These are phyloP conservation scores for Sebastiscus albofasciatus DNA, from an alignment of 2,797 vertebrate genomes.

Conservation along the genomic window DNA sequence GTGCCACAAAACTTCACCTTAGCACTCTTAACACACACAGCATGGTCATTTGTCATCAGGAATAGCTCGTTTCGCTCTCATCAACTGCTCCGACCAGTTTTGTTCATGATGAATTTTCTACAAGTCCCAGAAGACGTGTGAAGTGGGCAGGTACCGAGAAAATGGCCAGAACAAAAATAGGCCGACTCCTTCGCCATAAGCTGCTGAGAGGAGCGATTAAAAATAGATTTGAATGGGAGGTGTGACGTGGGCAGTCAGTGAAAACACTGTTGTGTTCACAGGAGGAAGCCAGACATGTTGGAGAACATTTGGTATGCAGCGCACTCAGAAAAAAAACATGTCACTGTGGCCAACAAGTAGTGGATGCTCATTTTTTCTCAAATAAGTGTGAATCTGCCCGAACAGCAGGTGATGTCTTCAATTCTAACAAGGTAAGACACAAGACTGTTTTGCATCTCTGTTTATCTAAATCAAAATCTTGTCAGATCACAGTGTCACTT, in stretches of 20 bases:
- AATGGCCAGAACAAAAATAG: constrained; percentile 52
- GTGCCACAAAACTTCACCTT: background rate
- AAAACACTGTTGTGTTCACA: constrained; percentile 59
- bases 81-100: background rate
- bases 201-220: constrained; percentile 52
- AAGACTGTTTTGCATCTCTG: constrained; percentile 40
- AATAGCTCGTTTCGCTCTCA: background rate
- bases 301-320: constrained; percentile 68
- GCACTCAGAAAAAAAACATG: constrained; percentile 44
- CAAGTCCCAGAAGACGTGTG: constrained; percentile 30
- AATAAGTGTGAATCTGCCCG: constrained; percentile 1
- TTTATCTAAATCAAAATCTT: constrained; percentile 44
- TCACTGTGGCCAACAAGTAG: constrained; percentile 37
- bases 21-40: background rate
- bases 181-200: constrained; percentile 38
- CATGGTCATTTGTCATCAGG: background rate
- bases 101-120: constrained; percentile 5
- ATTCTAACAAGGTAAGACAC: constrained; percentile 39
- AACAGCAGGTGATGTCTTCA: constrained; percentile 37
- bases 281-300: constrained; percentile 71
- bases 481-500: constrained; percentile 29
- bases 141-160: constrained; percentile 44
- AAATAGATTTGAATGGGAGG: constrained; percentile 72
- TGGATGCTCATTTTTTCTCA: constrained; percentile 51
- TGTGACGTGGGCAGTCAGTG: constrained; percentile 71